Conservation (phyloP, 1,140 invertebrate species). For the Laupala kohalensis region DNA sequence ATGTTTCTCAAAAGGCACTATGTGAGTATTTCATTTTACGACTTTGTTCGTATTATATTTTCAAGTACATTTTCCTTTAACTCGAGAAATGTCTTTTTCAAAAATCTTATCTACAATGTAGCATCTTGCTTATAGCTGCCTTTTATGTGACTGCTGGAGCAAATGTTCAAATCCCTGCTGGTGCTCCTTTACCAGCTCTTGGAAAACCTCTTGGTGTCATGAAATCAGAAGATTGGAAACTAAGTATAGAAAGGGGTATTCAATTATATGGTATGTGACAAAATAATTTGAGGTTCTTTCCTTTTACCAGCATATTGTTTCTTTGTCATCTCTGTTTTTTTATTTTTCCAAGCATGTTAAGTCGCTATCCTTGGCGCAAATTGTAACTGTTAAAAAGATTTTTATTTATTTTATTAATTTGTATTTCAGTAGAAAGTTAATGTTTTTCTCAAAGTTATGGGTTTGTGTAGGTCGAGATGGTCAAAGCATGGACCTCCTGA, state of each 20-base stretch:
- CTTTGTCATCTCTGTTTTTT: too few species aligned
- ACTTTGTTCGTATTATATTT: neutral
- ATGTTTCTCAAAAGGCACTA: neutral
- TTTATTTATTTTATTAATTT: too few species aligned
- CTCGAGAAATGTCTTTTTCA: neutral
- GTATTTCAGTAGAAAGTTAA: too few species aligned
- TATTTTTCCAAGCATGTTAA: too few species aligned
- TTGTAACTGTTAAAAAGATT: too few species aligned
- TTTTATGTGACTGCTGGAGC: conserved; percentile 35
- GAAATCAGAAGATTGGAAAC: conserved; percentile 40
- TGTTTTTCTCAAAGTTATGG: too few species aligned
- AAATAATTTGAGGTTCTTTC: too few species aligned
- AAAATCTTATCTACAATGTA: neutral
- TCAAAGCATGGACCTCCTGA: conserved; percentile 35
- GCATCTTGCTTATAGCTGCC: conserved; percentile 19
- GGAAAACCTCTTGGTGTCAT: conserved; percentile 40
- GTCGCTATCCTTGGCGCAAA: too few species aligned
- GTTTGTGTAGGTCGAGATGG: conserved; percentile 36
- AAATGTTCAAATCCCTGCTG: conserved; percentile 14
- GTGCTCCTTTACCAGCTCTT: conserved; percentile 24
- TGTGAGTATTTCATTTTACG: conserved; percentile 1
- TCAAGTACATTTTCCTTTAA: conserved; percentile 1
- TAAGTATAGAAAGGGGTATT: conserved; percentile 48
- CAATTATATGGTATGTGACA: conserved; percentile 48
- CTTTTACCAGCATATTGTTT: too few species aligned